Conservation (phyloP, 2,113 vertebrate genomes). For the Origma solitaria region DNA sequence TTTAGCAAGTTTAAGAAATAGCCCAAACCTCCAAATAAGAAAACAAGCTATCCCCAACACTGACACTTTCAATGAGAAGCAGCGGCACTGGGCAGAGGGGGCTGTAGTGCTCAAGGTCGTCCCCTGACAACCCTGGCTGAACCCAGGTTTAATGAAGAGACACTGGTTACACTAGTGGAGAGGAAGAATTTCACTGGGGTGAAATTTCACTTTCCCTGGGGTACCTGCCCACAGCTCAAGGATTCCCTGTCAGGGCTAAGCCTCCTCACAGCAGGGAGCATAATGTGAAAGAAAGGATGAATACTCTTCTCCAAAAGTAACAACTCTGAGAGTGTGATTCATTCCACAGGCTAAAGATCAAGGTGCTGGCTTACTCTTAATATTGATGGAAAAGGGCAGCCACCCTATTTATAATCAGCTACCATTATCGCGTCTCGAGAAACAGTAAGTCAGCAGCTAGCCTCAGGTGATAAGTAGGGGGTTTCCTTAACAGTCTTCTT, state of each 20-base stretch:
- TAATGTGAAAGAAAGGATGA: neutral
- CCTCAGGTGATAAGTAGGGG: constrained; percentile 25
- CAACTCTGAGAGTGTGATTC: neutral
- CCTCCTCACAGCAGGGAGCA: neutral
- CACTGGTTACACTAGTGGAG: rapidly evolving
- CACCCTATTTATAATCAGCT: constrained; percentile 5
- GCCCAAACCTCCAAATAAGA: neutral
- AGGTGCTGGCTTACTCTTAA: neutral
- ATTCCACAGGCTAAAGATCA: neutral
- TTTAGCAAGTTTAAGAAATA: neutral
- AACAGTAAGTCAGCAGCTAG: constrained; percentile 24
- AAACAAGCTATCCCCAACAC: neutral
- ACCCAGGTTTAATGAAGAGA: neutral
- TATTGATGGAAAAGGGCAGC: constrained; percentile 15
- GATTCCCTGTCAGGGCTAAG: neutral
- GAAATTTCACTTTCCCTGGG: neutral
- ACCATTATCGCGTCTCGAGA: neutral
- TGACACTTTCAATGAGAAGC: neutral
- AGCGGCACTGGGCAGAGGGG: rapidly evolving
- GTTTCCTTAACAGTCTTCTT: constrained; percentile 5
- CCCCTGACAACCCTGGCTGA: neutral
- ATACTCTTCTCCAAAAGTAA: neutral
- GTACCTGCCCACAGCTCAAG: neutral
- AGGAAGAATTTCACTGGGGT: neutral
- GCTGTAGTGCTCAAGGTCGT: neutral